Base-by-base conservation (phyloP, 1,140 invertebrate genomes). In the Centruroides sculpturatus region DNA sequence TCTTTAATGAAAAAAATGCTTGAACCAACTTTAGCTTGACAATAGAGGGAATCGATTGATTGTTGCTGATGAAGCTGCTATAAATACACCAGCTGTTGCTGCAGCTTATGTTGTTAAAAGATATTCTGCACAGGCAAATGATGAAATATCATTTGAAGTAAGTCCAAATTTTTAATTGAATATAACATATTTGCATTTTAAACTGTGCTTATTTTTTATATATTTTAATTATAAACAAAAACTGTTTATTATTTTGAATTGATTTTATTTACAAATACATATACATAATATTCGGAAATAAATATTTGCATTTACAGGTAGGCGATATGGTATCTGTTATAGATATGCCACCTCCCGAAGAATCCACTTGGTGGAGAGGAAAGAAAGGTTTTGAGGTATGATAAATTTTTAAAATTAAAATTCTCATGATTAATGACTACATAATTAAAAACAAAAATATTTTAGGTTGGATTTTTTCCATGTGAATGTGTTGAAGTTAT, bases 261-360 rank as follows among this genome's bases (percentile, higher is more conserved):
- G 23, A 23, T 23, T 23, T 23, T 23, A 23, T 23, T 23, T 2
- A 23, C 23, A 23, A 23, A 23, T n/a, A n/a, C n/a, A n/a, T n/a
- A n/a, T n/a, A n/a, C n/a, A n/a, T n/a, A n/a, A n/a, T n/a, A n/a
- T n/a, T n/a, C n/a, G n/a, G n/a, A n/a, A n/a, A n/a, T 23, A 23
- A 6, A 41, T 41, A 41, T 41, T 6, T 41, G 1, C 5, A 8
- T 41, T 41, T 41, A 41, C 82, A 97, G 84, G 88, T 96, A 54
- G 92, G 93, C 55, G 92, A 97, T 71, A 97, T 97, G 84, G 94
- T 97, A 66, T 96, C 92, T 8, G 92, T 98, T 52, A 98, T 97
- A 67, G 94, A 98, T 74, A 97, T 96, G 92, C 84, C 85, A 68
- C 84, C 89, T 61, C 85, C 90, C 0, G 89, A 91, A 51, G 92